Base-by-base conservation (phyloP, 2,797 vertebrate genomes). In the Bovichtus variegatus region DNA sequence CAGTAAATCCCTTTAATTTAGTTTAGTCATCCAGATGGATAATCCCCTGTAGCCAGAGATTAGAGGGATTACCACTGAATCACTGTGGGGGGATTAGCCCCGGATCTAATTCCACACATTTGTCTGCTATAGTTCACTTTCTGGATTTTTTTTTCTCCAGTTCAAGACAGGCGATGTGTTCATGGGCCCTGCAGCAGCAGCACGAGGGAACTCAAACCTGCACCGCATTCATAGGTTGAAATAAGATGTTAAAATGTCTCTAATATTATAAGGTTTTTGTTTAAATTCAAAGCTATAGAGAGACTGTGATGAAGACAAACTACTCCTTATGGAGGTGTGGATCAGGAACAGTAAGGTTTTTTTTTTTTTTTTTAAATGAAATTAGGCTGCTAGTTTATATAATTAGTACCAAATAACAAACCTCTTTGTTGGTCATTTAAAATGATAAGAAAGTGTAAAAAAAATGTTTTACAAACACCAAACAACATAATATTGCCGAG, bases 21-120 rank as follows among this genome's bases (percentile, higher is more conserved):
- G 76, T 81, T 68, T 64, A 71, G 70, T 93, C 80, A 89, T 58
- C 82, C 91, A 91, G 85, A 88, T 84, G 83, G 83, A 88, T 93
- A 93, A 94, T 92, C 93, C 91, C 78, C 81, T 76, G 77, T 71
- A 81, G 87, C 66, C 75, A 86, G 71, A 90, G 91, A 95, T 95
- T 93, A 94, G 59, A 83, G 62, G 91, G 94, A 95, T 95, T 95
- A 94, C 36, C 23, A 29, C 46, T 67, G 59, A 82, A 83, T 78
- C 73, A 41, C 60, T 69, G 64, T 73, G 71, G 68, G 55, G 65
- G 89, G 91, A 93, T 94, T 94, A 93, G 23, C 72, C 62, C 25
- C 31, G 46, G 21, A 4, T 82, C 60, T 78, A 79, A 83, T 81
- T 72, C 78, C 55, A 57, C 69, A 86, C 76, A 79, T 79, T 81